Conservation (phyloP, 2,113 vertebrate species). For the Patagioenas fasciata region DNA sequence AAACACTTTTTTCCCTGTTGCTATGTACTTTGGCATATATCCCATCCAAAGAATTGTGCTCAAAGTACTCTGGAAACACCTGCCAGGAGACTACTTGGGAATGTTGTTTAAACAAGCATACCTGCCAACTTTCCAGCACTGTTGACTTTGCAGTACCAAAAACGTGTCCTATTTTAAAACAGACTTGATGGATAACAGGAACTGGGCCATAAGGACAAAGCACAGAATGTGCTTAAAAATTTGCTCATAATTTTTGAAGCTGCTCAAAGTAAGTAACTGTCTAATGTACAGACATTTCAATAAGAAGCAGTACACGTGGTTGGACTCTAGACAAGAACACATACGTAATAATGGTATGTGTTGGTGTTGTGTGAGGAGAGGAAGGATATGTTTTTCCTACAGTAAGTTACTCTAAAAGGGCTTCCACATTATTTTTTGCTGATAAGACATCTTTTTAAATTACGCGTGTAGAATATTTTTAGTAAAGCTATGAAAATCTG, state of each 20-base stretch:
- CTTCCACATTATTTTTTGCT: background rate
- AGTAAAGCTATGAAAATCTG: background rate
- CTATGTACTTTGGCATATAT: constrained; percentile 80
- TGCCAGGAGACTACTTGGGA: constrained; percentile 82
- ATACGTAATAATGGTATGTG: background rate
- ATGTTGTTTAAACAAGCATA: constrained; percentile 79
- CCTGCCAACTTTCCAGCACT: constrained; percentile 81
- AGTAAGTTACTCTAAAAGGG: background rate
- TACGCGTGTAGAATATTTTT: background rate
- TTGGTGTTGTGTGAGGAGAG: background rate
- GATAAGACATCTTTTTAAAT: background rate
- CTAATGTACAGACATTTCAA: constrained; percentile 10
- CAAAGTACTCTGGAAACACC: constrained; percentile 82
- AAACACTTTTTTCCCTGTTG: constrained; percentile 74
- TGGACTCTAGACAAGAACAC: background rate
- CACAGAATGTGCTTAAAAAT: constrained; percentile 58
- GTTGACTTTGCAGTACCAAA: constrained; percentile 74
- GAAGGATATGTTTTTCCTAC: constrained; percentile 20
- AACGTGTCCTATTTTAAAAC: constrained; percentile 74
- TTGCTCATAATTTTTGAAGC: constrained; percentile 15
- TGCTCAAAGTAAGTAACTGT: background rate
- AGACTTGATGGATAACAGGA: constrained; percentile 72
- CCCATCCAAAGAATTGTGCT: constrained; percentile 78
- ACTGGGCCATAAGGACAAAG: constrained; percentile 39
- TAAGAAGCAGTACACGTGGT: background rate